These are phyloP conservation scores for Allygus modestus DNA, from an alignment of 2,888 invertebrate genomes.

Conservation along the genomic window DNA sequence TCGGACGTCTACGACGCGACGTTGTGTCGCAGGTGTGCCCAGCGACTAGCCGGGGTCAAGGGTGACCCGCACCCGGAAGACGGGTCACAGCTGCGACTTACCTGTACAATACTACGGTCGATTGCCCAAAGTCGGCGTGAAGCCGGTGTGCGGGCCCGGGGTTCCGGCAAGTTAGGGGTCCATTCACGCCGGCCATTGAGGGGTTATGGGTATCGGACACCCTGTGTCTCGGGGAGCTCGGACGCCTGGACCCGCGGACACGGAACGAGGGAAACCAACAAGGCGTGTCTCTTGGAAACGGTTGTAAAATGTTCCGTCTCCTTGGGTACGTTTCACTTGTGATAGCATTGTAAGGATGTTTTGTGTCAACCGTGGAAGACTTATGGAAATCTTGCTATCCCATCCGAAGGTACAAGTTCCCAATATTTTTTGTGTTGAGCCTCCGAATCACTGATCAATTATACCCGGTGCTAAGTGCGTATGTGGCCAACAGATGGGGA, in stretches of 20 bases:
- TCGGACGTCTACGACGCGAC: neutral
- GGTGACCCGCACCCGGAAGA: slow-evolving; percentile 23
- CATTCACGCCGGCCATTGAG: neutral
- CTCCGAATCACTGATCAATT: too few species aligned
- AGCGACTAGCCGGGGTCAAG: neutral
- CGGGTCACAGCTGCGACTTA: slow-evolving; percentile 27
- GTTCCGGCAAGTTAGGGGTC: neutral
- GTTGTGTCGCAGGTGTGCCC: neutral
- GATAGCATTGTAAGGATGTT: neutral
- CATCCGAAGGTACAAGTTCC: too few species aligned
- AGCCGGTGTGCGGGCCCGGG: neutral
- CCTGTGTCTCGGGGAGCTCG: too few species aligned
- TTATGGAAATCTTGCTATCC: neutral
- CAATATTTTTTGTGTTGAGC: too few species aligned
- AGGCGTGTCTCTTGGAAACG: neutral
- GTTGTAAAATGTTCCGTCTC: neutral
- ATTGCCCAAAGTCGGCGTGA: neutral
- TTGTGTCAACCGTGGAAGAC: neutral
- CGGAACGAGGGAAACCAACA: neutral
- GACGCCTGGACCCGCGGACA: neutral
- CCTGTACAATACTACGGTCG: slow-evolving; percentile 8
- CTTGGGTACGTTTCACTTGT: neutral
- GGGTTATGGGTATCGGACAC: neutral
- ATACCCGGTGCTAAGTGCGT: too few species aligned
- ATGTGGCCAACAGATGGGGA: too few species aligned